phyloP scores from a whole-genome alignment of 1,140 invertebrate species.

The Drosophila suzukii region DNA sequence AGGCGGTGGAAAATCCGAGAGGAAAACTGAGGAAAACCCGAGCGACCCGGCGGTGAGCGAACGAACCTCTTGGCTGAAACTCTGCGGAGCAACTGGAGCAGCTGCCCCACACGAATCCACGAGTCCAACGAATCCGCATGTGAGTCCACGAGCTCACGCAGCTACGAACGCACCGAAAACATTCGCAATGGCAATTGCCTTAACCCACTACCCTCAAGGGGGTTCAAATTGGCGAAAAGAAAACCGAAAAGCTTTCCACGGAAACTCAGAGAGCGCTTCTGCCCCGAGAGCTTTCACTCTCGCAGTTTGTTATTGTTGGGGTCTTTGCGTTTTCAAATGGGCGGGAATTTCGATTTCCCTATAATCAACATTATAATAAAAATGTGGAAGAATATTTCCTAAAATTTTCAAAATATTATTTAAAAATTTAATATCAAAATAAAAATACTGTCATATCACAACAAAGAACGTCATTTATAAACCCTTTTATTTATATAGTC shows the following conservation, averaged over 20 bases:
- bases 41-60: slow-evolving; percentile 36
- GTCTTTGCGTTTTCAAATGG: slow-evolving; percentile 20
- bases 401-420: background rate
- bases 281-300: slow-evolving; percentile 30
- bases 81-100: slow-evolving; percentile 81
- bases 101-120: slow-evolving; percentile 43
- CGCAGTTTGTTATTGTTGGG: slow-evolving; percentile 35
- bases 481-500: background rate
- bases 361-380: background rate
- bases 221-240: slow-evolving; percentile 20
- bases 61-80: slow-evolving; percentile 83
- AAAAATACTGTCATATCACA: background rate
- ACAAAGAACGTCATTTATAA: background rate
- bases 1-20: slow-evolving; percentile 47
- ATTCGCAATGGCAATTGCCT: slow-evolving; percentile 66
- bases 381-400: background rate
- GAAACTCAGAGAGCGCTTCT: slow-evolving; percentile 9
- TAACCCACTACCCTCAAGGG: slow-evolving; percentile 48
- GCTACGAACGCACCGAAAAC: slow-evolving; percentile 41
- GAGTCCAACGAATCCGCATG: background rate
- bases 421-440: background rate
- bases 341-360: slow-evolving; percentile 37
- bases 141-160: slow-evolving; percentile 29
- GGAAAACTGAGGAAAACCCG: slow-evolving; percentile 49
- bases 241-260: slow-evolving; percentile 45